Evolutionary conservation across 2,113 vertebrate species (phyloP), one percentile per base, ranked within the genome.

Genomic region (Etheostoma cragini): DNA sequence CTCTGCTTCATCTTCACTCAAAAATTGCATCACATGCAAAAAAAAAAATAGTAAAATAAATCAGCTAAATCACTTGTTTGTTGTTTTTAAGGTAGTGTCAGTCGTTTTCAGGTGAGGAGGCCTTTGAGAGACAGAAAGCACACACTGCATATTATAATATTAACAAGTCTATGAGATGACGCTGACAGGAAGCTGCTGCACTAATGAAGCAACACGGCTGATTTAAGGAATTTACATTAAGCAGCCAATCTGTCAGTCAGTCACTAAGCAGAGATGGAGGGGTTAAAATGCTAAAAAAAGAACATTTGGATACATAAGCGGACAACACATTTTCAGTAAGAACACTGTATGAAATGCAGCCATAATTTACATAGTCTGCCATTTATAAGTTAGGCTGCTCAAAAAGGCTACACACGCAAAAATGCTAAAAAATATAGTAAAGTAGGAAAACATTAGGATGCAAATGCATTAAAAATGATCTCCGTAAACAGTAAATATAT

Each of bases 1-100:
- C 38, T 42, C 38, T 42, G 10, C 35, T 75, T 77, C 35, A 54
- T 58, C 64, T 26, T 30, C 50, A 22, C n/a, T 64, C 15, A 5
- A 11, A 42, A 42, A 73, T 65, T 0, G 79, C 74, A 6, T 86
- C 67, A 83, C 47, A 57, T 35, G 45, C 42, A 38, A 2, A 38
- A 42, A 62, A 35, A 33, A 33, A 26, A 26, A 26, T 26, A 26
- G n/a, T 30, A 26, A 26, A 26, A 26, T 26, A 26, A 26, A 84
- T 21, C 33, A 67, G 63, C 78, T 67, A 52, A 57, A 52, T 70
- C 74, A 45, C 73, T 16, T 19, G 4, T 30, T 15, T 54, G 50
- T 54, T 22, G n/a, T 68, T 38, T 47, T 46, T 12, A 24, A 76
- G 35, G 15, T 5, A 0, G 5, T 8, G 21, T 42, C 0, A 8